Conservation (phyloP, 2,797 vertebrate species). For the Myotis planiceps region DNA sequence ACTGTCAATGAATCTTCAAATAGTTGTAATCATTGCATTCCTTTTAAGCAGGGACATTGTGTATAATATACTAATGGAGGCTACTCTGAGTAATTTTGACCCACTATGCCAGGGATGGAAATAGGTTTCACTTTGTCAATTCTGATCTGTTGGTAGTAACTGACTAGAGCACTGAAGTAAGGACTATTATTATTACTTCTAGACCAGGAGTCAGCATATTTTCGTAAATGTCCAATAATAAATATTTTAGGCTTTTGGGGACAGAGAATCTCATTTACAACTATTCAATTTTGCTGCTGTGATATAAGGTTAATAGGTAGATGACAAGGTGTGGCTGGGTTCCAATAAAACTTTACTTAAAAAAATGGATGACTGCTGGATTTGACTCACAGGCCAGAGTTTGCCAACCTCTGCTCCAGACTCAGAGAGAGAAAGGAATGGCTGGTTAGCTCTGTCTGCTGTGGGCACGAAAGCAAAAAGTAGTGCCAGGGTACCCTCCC, state of each 20-base stretch:
- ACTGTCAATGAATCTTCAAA: not conserved
- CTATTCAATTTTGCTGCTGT: not conserved
- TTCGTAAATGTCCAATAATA: not conserved
- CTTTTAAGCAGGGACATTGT: constrained; percentile 64
- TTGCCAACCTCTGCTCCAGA: not conserved
- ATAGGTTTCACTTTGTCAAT: not conserved
- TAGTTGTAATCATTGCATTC: not conserved
- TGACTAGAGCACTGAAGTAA: not conserved
- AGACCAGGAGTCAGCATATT: not conserved
- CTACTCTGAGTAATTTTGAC: not conserved
- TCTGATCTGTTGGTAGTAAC: not conserved
- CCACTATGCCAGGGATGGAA: not conserved
- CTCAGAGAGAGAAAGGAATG: not conserved
- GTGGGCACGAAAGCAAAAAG: not conserved
- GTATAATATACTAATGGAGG: not conserved
- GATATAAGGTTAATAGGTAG: not conserved
- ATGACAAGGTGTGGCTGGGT: not conserved
- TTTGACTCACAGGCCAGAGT: not conserved
- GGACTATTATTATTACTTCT: not conserved
- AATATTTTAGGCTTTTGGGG: not conserved
- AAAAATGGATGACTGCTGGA: not conserved
- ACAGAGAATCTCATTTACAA: not conserved
- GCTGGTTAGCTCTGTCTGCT: not conserved
- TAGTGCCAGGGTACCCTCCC: accelerated
- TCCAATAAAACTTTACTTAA: not conserved